Evolutionary conservation across 2,113 vertebrate species (phyloP).

Genomic region (Cyrtonyx montezumae): DNA sequence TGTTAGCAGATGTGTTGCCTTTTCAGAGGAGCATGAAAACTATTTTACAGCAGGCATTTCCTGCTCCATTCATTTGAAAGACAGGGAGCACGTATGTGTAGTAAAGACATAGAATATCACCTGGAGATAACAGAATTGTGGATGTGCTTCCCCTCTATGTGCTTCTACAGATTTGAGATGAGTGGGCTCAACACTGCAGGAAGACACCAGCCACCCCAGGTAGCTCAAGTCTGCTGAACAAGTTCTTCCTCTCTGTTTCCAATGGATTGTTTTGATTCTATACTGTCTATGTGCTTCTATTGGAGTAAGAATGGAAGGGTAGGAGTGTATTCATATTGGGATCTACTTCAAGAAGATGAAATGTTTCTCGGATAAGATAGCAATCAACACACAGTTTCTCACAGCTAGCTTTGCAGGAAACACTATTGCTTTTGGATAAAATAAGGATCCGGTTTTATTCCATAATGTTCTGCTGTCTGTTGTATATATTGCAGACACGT

Average conservation of each 20-base stretch:
- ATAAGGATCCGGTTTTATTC: neutral
- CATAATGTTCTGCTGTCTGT: neutral
- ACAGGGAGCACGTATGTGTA: fast-evolving
- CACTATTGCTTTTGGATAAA: fast-evolving
- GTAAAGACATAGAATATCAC: neutral
- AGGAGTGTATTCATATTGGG: neutral
- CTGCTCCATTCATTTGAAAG: neutral
- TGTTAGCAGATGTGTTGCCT: neutral
- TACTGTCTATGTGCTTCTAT: neutral
- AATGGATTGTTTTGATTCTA: neutral
- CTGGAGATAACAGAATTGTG: neutral
- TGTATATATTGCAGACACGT: neutral
- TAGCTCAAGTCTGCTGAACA: neutral
- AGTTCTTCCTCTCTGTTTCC: neutral
- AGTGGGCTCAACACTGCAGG: neutral
- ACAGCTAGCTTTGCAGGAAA: neutral
- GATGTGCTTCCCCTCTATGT: neutral
- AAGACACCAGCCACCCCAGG: neutral
- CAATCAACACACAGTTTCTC: neutral
- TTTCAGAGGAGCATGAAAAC: neutral
- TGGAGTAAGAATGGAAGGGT: neutral
- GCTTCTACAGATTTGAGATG: neutral
- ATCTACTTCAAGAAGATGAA: neutral
- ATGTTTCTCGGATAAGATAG: neutral
- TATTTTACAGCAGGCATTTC: neutral